These are phyloP conservation scores for Leptinotarsa lineolata DNA, from an alignment of 1,140 invertebrate species.

Conservation along the genomic window DNA sequence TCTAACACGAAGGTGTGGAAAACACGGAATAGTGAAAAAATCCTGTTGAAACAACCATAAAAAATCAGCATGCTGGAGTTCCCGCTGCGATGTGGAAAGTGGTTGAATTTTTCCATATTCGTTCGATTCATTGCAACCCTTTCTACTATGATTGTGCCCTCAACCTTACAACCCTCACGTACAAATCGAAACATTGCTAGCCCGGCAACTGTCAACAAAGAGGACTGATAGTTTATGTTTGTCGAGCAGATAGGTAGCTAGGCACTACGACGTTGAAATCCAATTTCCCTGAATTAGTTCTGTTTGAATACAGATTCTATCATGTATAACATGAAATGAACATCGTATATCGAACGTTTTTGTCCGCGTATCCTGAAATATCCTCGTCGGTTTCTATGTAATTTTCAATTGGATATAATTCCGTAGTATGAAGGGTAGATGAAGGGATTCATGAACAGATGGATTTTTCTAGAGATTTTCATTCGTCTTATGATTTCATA, in stretches of 20 bases:
- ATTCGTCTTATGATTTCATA: no score
- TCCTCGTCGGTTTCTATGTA: not conserved
- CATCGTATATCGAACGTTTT: slow-evolving; percentile 40
- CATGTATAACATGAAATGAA: slow-evolving; percentile 44
- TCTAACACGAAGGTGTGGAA: no score
- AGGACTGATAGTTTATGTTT: slow-evolving; percentile 46
- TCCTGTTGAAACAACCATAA: no score
- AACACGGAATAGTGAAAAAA: no score
- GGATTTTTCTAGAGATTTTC: not conserved
- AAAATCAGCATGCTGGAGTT: no score
- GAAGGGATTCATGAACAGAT: not conserved
- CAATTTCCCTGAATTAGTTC: slow-evolving; percentile 52
- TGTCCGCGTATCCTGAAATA: not conserved
- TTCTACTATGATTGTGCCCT: not conserved
- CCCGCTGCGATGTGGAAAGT: no score
- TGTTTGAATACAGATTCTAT: slow-evolving; percentile 50
- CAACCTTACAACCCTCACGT: not conserved
- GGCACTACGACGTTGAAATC: slow-evolving; percentile 42
- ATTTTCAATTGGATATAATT: not conserved
- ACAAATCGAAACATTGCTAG: not conserved
- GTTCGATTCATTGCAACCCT: no score
- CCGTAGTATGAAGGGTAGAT: not conserved
- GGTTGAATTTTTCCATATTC: no score
- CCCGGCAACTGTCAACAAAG: slow-evolving; percentile 40
- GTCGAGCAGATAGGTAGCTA: slow-evolving; percentile 42